Base-by-base conservation (phyloP, 2,797 vertebrate genomes). In the Streptopelia turtur region DNA sequence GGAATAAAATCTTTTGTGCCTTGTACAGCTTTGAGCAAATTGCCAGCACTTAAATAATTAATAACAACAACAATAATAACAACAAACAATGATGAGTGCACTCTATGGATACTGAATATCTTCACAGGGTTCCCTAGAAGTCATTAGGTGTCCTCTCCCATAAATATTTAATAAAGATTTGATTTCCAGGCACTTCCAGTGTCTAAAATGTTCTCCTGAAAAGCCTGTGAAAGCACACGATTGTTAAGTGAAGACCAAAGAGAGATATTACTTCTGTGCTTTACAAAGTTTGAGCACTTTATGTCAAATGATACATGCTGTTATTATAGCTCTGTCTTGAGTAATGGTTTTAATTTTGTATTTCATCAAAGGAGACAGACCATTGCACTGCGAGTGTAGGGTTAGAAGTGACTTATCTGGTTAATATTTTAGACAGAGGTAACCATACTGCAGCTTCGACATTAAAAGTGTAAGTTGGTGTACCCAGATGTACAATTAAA, bases 151-250 rank as follows among this genome's bases (percentile, higher is more conserved):
- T 76, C 68, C 61, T 92, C 13, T 45, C 0, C 56, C 33, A 93
- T 96, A 81, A 93, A 96, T 95, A 92, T 65, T 96, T 94, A 95
- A 96, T 94, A 93, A 87, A 87, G 79, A 93, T 93, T 95, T 97
- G 71, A 96, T 96, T 96, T 96, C 82, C 84, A 91, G 79, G 76
- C 84, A 89, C 75, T 96, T 88, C 27, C 69, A 88, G 61, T 65
- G 53, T 83, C 79, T 94, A 83, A 92, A 96, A 86, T 23, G 65
- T 75, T 86, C 65, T 83, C 69, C 61, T 89, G 61, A 78, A 97
- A 96, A 83, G 89, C 57, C 82, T 72, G 22, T 75, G 72, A 94
- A 96, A 96, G 89, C 68, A 80, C 16, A 65, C 33, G 61, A 81
- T 63, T 91, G 76, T 89, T 89, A 91, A 90, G 91, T 8, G 23